Conservation (phyloP, 2,888 invertebrate genomes). For the Gnatocerus cornutus region DNA sequence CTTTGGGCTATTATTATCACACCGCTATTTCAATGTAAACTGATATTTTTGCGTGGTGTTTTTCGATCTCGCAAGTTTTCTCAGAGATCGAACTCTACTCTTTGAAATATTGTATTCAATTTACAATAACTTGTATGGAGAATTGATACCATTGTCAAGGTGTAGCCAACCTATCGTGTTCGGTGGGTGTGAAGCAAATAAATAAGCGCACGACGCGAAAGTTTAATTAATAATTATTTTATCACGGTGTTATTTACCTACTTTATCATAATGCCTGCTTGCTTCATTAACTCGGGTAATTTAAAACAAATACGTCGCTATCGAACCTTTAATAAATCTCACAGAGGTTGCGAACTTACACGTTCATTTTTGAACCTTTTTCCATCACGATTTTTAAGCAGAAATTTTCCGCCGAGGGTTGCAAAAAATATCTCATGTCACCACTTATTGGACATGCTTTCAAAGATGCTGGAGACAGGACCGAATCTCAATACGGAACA, state of each 20-base stretch:
- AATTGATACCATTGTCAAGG: slow-evolving; percentile 42
- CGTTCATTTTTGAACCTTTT: neutral
- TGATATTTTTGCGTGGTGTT: slow-evolving; percentile 6
- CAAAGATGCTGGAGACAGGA: slow-evolving; percentile 1
- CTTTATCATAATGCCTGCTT: slow-evolving; percentile 34
- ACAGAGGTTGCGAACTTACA: neutral
- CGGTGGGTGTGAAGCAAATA: slow-evolving; percentile 42
- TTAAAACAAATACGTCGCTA: slow-evolving; percentile 28
- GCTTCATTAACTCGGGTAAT: slow-evolving; percentile 37
- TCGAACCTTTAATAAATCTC: slow-evolving; percentile 14
- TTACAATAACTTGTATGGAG: slow-evolving; percentile 33
- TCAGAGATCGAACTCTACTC: neutral
- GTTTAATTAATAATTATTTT: slow-evolving; percentile 43
- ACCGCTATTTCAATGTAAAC: slow-evolving; percentile 18
- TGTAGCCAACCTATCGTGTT: slow-evolving; percentile 29
- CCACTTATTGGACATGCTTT: slow-evolving; percentile 11
- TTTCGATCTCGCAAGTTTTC: neutral
- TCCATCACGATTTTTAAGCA: slow-evolving; percentile 2
- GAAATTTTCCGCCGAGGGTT: slow-evolving; percentile 7
- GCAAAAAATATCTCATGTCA: slow-evolving; percentile 11
- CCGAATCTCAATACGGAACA: slow-evolving; percentile 3
- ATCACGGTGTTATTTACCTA: slow-evolving; percentile 34
- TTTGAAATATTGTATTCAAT: slow-evolving; percentile 31
- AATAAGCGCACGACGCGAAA: slow-evolving; percentile 37
- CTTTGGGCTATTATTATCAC: slow-evolving; percentile 42